These are phyloP conservation scores for Drosophila suzukii DNA, from an alignment of 1,140 invertebrate genomes.

Conservation along the genomic window DNA sequence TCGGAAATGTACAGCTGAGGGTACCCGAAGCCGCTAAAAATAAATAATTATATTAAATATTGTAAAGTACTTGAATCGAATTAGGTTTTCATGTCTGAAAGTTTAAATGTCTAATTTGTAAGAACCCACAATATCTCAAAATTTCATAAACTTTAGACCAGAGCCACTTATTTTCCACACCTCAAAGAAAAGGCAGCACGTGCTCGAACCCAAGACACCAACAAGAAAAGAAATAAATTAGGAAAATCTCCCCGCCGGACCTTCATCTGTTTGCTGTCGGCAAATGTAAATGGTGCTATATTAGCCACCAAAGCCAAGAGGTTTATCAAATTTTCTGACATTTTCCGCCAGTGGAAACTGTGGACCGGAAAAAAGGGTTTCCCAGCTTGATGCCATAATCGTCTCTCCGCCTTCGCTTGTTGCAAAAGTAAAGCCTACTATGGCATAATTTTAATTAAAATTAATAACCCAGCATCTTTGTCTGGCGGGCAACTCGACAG, in stretches of 20 bases:
- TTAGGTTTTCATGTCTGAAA: too few species aligned
- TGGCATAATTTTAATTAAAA: constrained; percentile 82
- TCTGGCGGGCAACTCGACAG: constrained; percentile 64
- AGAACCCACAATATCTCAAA: neutral
- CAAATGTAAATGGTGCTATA: constrained; percentile 58
- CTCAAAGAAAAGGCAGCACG: constrained; percentile 4
- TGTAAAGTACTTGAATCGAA: too few species aligned
- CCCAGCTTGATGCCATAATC: constrained; percentile 44
- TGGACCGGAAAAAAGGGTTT: constrained; percentile 34
- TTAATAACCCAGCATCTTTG: constrained; percentile 71
- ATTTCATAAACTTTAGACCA: neutral
- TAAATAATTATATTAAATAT: neutral
- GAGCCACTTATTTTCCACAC: neutral
- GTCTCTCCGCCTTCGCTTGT: constrained; percentile 14
- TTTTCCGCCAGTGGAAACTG: constrained; percentile 14
- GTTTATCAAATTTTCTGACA: constrained; percentile 45
- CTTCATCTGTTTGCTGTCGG: constrained; percentile 61
- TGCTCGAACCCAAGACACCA: constrained; percentile 8
- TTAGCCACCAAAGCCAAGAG: constrained; percentile 54
- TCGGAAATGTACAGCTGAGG: constrained; percentile 92
- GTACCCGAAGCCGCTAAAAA: constrained; percentile 85
- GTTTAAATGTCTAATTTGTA: neutral
- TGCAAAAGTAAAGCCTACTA: constrained; percentile 49
- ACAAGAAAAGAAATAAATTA: constrained; percentile 14
- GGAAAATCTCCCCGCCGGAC: constrained; percentile 5